Conservation (phyloP, 2,888 invertebrate genomes). For the Noctua pronuba region DNA sequence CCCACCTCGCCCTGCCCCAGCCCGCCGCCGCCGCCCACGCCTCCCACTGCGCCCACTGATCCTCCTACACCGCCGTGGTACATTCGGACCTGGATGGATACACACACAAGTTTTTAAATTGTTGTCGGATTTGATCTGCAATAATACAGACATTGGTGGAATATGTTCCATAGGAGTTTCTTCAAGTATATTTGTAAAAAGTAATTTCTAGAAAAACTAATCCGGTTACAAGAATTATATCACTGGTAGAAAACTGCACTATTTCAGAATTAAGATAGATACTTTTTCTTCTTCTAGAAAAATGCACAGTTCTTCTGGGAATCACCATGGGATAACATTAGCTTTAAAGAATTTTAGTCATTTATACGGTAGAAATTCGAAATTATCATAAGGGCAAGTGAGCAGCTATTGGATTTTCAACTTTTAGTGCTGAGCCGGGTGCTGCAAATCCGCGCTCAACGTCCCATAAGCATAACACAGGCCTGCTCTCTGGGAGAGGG, state of each 20-base stretch:
- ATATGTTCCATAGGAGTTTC: not conserved
- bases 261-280: not conserved
- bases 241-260: not conserved
- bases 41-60: conserved; percentile 64
- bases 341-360: not conserved
- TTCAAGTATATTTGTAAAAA: not conserved
- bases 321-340: not conserved
- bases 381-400: not conserved
- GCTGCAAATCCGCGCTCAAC: not conserved
- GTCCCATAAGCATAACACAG: not conserved
- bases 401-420: not conserved
- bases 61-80: conserved; percentile 85
- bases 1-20: conserved; percentile 76
- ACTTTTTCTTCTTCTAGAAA: not conserved
- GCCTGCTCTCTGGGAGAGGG: not conserved
- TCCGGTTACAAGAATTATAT: not conserved
- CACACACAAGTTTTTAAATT: not conserved
- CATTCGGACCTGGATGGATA: conserved; percentile 91
- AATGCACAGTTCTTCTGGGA: not conserved
- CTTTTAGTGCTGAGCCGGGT: not conserved
- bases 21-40: conserved; percentile 71
- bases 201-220: not conserved
- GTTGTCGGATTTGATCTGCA: not conserved
- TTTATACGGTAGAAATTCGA: not conserved
- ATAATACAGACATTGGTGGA: not conserved